Conservation (phyloP, 2,888 invertebrate genomes). For the Drosophila diplacantha region DNA sequence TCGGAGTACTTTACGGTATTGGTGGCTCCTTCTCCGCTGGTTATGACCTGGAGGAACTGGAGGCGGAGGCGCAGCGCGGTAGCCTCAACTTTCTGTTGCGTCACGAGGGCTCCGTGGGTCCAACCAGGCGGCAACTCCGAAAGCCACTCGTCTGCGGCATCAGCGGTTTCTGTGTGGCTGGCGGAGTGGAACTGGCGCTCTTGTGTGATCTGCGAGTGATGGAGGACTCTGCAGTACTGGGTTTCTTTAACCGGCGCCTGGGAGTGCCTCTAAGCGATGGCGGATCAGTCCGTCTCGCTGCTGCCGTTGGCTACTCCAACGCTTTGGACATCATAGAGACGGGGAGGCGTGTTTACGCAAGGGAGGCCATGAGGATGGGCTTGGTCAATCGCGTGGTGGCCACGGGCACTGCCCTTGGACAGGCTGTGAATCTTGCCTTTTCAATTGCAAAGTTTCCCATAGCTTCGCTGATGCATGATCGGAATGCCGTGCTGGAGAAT, state of each 20-base stretch:
- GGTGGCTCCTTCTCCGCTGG: conserved; percentile 96
- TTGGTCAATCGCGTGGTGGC: conserved; percentile 87
- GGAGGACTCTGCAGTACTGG: conserved; percentile 89
- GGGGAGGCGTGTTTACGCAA: conserved; percentile 86
- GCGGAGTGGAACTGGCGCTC: conserved; percentile 92
- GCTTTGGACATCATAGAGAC: conserved; percentile 93
- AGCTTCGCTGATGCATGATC: conserved; percentile 74
- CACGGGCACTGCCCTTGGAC: conserved; percentile 90
- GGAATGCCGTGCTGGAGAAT: conserved; percentile 79
- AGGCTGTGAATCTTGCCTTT: conserved; percentile 85
- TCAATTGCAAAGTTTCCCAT: conserved; percentile 90
- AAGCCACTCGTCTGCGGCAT: conserved; percentile 94
- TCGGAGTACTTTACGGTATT: conserved; percentile 90
- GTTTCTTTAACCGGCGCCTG: conserved; percentile 90
- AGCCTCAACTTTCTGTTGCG: conserved; percentile 72
- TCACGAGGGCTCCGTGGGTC: conserved; percentile 80
- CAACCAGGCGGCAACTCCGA: conserved; percentile 83
- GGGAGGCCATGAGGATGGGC: conserved; percentile 89
- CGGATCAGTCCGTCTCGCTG: conserved; percentile 90
- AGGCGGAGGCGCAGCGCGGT: conserved; percentile 59
- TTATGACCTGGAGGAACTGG: conserved; percentile 88
- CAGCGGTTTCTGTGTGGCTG: conserved; percentile 92
- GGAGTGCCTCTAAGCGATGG: conserved; percentile 91
- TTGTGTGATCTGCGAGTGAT: conserved; percentile 94
- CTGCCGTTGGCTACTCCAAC: conserved; percentile 88